Percentiles rank a stretch among this genome's conserved stretches.
These are phyloP conservation scores for Epizoanthus rinbou DNA, from an alignment of 92 coral and sea anemone genomes.

Conservation along the genomic window DNA sequence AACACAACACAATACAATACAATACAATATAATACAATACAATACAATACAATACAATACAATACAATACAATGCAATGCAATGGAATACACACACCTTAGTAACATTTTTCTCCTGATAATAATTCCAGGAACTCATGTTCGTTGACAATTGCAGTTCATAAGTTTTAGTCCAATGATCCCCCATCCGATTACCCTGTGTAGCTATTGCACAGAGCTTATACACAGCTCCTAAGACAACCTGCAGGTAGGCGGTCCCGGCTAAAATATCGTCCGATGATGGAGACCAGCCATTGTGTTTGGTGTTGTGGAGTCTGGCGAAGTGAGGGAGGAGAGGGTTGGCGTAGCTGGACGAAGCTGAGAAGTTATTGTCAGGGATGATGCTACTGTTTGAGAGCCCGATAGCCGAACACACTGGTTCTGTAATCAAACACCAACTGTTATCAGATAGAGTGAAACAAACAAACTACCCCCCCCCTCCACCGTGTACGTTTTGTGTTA, in stretches of 20 bases:
- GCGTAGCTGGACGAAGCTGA: conserved; percentile 1
- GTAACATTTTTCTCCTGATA: neutral
- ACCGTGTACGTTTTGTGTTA: no score
- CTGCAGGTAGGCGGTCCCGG: conserved; percentile 4
- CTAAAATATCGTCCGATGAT: neutral
- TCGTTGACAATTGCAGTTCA: neutral
- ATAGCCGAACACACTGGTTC: conserved; percentile 3
- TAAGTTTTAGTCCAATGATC: conserved; percentile 32
- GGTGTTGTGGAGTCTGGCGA: conserved; percentile 19
- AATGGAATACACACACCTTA: neutral
- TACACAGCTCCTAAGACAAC: neutral
- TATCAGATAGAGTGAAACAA: no score
- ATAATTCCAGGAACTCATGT: neutral
- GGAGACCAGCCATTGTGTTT: conserved; percentile 27
- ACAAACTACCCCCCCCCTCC: neutral
- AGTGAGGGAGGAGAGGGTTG: neutral
- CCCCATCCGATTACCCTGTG: conserved; percentile 32
- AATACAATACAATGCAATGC: no score
- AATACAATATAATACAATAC: no score
- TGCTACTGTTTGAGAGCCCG: neutral
- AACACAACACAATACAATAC: no score
- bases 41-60: no score
- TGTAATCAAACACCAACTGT: neutral
- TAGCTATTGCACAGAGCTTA: conserved; percentile 12
- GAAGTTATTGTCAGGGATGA: conserved; percentile 4